Percentiles rank a stretch among this genome's conserved stretches.
These are phyloP conservation scores for Xanthostigma xanthostigma DNA, from an alignment of 2,888 invertebrate species.

Conservation along the genomic window DNA sequence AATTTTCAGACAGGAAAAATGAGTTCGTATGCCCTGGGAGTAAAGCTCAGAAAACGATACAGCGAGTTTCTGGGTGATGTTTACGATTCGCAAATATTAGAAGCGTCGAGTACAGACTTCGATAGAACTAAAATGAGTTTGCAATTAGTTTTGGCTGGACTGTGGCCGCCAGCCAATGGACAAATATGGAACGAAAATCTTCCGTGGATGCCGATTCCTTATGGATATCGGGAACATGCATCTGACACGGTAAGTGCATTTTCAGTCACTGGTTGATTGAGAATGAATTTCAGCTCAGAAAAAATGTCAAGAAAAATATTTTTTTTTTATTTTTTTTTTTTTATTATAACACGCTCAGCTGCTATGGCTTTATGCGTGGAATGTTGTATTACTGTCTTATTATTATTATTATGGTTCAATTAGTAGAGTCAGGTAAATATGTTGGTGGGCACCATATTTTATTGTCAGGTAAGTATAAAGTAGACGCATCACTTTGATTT, in stretches of 20 bases:
- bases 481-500: too few relatives aligned
- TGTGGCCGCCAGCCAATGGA: slow-evolving; percentile 41
- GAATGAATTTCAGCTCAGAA: neutral
- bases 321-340: too few relatives aligned
- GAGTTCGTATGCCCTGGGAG: slow-evolving; percentile 27
- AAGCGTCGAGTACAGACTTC: slow-evolving; percentile 46
- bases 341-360: too few relatives aligned
- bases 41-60: slow-evolving; percentile 26
- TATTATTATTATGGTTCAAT: too few relatives aligned
- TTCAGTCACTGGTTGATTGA: neutral
- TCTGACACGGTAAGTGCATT: slow-evolving; percentile 20
- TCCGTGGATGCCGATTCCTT: slow-evolving; percentile 46
- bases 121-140: slow-evolving; percentile 64
- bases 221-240: slow-evolving; percentile 18
- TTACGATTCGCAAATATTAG: slow-evolving; percentile 29
- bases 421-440: too few relatives aligned
- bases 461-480: too few relatives aligned
- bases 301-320: too few relatives aligned
- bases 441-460: too few relatives aligned
- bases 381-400: too few relatives aligned
- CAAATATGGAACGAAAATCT: slow-evolving; percentile 33
- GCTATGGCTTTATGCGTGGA: too few relatives aligned
- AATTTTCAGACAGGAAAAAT: slow-evolving; percentile 27
- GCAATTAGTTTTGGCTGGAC: slow-evolving; percentile 47
- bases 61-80: slow-evolving; percentile 26